Evolutionary conservation across 2,888 invertebrate genomes (phyloP), one percentile per base, ranked within the genome.

Genomic region (Epinotia bilunana): DNA sequence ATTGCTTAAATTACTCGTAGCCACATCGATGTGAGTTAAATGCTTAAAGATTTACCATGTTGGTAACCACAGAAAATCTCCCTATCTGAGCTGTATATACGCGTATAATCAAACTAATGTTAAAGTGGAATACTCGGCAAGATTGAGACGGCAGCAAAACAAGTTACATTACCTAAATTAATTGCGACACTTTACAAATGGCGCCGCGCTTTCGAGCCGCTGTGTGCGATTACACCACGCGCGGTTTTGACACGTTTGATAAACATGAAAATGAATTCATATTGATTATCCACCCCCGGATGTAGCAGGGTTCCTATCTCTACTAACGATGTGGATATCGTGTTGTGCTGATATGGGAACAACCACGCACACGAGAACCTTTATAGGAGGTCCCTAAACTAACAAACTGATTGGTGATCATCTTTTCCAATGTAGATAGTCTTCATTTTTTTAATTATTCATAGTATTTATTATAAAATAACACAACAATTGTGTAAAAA

Each of bases 241-340:
- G 33, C 55, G 33, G 53, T 53, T 55, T 43, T 69, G 46, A 20
- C 60, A 39, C 58, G 13, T 69, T 69, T 43, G 20, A 58, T 69
- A 58, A 58, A 67, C 65, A 55, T 55, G 18, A n/a, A 55, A 67
- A 55, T 67, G 55, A 28, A 67, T 55, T 67, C 33, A 67, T 67
- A 67, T 67, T 67, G 67, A 67, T 67, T 18, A 67, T 18, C 18
- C 11, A 5, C 7, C 65, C 12, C 12, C 12, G 23, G 33, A 55
- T 12, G 18, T 55, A 55, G 33, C 28, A 12, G 33, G 33, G 49
- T 33, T 28, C 12, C 23, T 55, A 55, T 49, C 65, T 55, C 18
- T 18, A 20, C 7, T 57, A 57, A 11, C 18, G 18, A 57, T 57
- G 20, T 18, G 57, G 53, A 53, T 53, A 13, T 46, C n/a, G 13